A percentile compares a stretch with the other conserved stretches of the same genome.
phyloP scores from a whole-genome alignment of 1,140 invertebrate species.

The Ostrea edulis region DNA sequence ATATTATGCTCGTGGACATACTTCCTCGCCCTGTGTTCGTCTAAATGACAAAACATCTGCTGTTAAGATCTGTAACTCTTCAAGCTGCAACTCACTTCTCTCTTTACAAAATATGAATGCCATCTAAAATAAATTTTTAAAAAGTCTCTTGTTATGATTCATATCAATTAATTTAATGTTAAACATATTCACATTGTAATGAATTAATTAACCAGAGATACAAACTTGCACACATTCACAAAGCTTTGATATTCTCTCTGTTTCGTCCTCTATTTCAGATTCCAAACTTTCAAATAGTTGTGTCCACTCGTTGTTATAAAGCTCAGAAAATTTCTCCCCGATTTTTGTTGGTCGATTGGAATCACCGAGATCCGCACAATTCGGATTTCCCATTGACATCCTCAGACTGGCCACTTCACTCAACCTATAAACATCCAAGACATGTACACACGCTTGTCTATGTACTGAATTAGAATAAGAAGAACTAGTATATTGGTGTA shows the following conservation, averaged over 20 bases:
- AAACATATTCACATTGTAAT: neutral
- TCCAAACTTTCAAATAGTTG: neutral
- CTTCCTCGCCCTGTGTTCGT: neutral
- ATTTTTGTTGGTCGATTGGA: neutral
- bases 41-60: neutral
- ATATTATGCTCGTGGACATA: neutral
- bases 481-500: neutral
- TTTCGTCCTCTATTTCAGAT: neutral
- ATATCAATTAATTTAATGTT: neutral
- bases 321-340: neutral
- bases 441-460: neutral
- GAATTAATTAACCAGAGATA: neutral
- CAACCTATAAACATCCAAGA: neutral
- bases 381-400: neutral
- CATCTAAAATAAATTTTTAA: constrained; percentile 8
- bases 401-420: neutral
- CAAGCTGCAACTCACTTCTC: neutral
- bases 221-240: neutral
- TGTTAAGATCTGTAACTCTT: neutral
- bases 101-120: constrained; percentile 9
- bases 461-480: too few species aligned
- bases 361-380: neutral
- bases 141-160: neutral
- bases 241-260: neutral
- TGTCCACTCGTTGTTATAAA: constrained; percentile 19